Base-by-base conservation (phyloP, 2,888 invertebrate genomes). In the Latrodectus elegans region DNA sequence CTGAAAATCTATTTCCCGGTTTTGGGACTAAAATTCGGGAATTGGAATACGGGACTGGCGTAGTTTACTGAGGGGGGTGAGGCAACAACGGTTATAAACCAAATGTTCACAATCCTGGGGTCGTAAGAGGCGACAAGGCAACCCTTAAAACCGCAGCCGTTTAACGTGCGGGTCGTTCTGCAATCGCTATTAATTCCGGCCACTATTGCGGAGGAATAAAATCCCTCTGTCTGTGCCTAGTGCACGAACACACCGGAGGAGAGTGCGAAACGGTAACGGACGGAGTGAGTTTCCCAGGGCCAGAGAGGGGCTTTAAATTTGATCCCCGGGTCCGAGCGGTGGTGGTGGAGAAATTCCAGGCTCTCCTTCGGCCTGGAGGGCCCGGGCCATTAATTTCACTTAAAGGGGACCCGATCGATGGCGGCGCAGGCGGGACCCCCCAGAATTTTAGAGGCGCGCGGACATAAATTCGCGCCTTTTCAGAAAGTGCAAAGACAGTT, bases 321-420 rank as follows among this genome's bases (percentile, higher is more conserved):
- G 86, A 86, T 86, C 86, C 85, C 82, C 75, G 55, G 80, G 85
- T 74, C 86, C 80, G 86, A 79, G 71, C 52, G n/a, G 60, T 60
- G 60, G 60, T 60, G 60, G 79, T 38, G 60, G 73, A 51, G 71
- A 77, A 72, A 51, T 80, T 51, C 60, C 65, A 71, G 38, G 38
- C 60, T 60, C 73, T 74, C 73, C 73, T 78, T 55, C 55, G 55
- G 79, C 26, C 79, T 65, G 17, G 12, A 74, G 68, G 67, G 68
- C 70, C 76, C 81, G 86, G 86, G 86, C 81, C 86, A 86, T 86
- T 86, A 86, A 86, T 86, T 86, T 86, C 81, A 86, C 86, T 86
- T 86, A 86, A 74, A 71, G 86, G 86, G 12, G 72, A 17, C 75
- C 82, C 49, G 75, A 75, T 75, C 82, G 75, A 75, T 75, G 75